These are phyloP conservation scores for Scatophagus argus DNA, from an alignment of 2,113 vertebrate species.

Conservation along the genomic window DNA sequence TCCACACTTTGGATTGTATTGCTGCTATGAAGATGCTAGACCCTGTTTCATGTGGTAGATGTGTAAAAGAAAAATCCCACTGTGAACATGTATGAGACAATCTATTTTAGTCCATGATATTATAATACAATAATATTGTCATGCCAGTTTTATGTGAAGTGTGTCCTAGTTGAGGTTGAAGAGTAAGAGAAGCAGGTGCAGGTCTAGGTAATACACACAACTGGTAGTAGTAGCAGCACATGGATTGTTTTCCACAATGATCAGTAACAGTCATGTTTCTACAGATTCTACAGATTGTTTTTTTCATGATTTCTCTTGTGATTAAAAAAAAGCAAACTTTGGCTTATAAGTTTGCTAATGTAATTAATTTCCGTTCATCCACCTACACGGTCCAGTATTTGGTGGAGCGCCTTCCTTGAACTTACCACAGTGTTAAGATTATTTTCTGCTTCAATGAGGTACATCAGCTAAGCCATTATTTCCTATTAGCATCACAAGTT, in stretches of 20 bases:
- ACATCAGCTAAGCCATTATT: slow-evolving; percentile 71
- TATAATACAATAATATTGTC: no score
- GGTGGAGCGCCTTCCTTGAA: slow-evolving; percentile 38
- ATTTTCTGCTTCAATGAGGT: slow-evolving; percentile 77
- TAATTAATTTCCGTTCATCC: slow-evolving; percentile 61
- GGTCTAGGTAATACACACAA: neutral
- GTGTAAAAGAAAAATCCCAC: neutral
- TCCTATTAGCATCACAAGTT: slow-evolving; percentile 67
- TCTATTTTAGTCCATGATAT: neutral
- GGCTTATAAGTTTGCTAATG: slow-evolving; percentile 41
- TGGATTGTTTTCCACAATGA: slow-evolving; percentile 1
- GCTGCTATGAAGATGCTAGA: slow-evolving; percentile 22
- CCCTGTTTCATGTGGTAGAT: slow-evolving; percentile 27
- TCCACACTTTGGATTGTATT: slow-evolving; percentile 33
- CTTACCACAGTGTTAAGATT: slow-evolving; percentile 59
- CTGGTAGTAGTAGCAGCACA: neutral
- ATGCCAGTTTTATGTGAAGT: neutral
- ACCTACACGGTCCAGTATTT: slow-evolving; percentile 41
- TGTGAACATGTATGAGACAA: slow-evolving; percentile 14
- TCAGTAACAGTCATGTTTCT: neutral
- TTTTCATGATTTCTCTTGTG: slow-evolving; percentile 4
- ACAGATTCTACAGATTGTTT: neutral
- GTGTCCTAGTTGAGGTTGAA: neutral
- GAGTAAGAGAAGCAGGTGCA: neutral
- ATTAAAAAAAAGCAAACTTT: neutral